Base-by-base conservation (phyloP, 2,888 invertebrate genomes). In the Torymus texanus region DNA sequence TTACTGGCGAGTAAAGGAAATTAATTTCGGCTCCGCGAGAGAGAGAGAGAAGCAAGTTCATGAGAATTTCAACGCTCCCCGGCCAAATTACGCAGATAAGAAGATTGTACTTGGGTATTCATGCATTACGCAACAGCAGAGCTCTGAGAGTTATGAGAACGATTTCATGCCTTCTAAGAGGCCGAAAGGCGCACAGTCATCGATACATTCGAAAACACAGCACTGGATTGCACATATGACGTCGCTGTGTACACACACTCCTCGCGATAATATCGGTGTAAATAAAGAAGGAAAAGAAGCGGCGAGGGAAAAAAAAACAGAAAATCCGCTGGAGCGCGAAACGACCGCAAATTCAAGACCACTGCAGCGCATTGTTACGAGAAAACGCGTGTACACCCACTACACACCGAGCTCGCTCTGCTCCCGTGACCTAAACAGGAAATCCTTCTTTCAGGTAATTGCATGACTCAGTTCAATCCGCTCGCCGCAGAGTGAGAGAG, bases 391-490 rank as follows among this genome's bases (percentile, higher is more conserved):
- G 41, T 41, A 11, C 29, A 62, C 29, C 29, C 55, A 18, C 12
- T 63, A 66, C 70, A 67, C 56, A 24, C 66, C 56, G 53, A 4
- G 41, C 41, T 41, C 41, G 8, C 41, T 41, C 66, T 77, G 82
- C 83, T 75, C 79, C 79, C 81, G 82, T 83, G 84, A 84, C 85
- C 89, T 88, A 89, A 90, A 89, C 89, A 89, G 89, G 89, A 90
- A 90, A 89, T 90, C 89, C 89, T 89, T 86, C 85, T 90, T 89
- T 88, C 87, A 88, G 88, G 87, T 88, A 88, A 89, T 90, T 88
- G 87, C 86, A 84, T 87, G 88, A 87, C 87, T 88, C 86, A 83
- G 85, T 87, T 86, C 84, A 86, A 88, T 88, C 85, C 41, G 41
- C 41, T 86, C 58, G 65, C 71, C 41, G 41, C 41, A 41, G 41